Conservation (phyloP, 2,797 vertebrate genomes). For the Balearica regulorum region DNA sequence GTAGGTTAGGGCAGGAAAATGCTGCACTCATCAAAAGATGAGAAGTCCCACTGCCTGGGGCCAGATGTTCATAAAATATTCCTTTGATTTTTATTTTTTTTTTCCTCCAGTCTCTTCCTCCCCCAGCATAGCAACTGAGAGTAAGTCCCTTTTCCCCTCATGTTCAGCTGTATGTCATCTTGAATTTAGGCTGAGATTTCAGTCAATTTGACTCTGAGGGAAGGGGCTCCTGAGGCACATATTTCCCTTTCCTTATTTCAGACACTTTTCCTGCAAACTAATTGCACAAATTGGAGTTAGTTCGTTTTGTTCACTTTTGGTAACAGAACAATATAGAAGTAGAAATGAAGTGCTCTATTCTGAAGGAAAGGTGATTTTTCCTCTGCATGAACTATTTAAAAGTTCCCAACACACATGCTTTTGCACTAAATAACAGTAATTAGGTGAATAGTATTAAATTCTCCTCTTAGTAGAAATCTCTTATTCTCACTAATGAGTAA, state of each 20-base stretch:
- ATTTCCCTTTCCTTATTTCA: background rate
- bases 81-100: conserved; percentile 54
- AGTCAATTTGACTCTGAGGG: background rate
- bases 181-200: conserved; percentile 16
- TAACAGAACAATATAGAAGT: background rate
- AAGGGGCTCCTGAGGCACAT: background rate
- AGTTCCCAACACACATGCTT: background rate
- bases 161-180: conserved; percentile 15
- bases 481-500: background rate
- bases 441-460: background rate
- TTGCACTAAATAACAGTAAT: background rate
- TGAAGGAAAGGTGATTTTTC: background rate
- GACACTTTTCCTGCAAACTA: background rate
- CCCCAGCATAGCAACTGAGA: conserved; percentile 23
- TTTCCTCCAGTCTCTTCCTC: background rate
- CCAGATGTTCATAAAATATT: conserved; percentile 63
- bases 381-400: background rate
- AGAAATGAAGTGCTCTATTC: background rate
- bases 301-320: background rate
- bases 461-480: background rate
- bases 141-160: background rate
- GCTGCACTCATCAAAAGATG: conserved; percentile 9
- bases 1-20: conserved; percentile 5
- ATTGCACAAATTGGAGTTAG: background rate
- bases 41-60: background rate